Percentiles rank a stretch among this genome's conserved stretches.
phyloP scores from a whole-genome alignment of 2,888 invertebrate genomes.

The Pandemis cinnamomeana region DNA sequence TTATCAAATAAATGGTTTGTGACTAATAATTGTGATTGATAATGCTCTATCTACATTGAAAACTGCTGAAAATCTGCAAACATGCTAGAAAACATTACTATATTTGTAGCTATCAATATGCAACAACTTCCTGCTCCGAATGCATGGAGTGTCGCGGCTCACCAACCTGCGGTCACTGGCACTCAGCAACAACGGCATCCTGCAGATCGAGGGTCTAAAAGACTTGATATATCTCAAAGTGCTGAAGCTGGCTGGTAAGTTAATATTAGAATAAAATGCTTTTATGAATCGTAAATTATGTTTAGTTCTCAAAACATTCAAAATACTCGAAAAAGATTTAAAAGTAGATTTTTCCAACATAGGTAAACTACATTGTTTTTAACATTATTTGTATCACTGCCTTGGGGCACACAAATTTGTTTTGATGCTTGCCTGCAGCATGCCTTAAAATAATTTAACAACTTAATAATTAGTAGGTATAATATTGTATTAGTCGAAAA shows the following conservation, averaged over 20 bases:
- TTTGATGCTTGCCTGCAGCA: too few relatives aligned
- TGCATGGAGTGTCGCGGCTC: constrained; percentile 93
- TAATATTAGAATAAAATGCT: not conserved
- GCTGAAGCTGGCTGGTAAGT: constrained; percentile 88
- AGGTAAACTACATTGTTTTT: too few relatives aligned
- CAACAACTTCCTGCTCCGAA: constrained; percentile 93
- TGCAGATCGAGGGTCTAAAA: constrained; percentile 95
- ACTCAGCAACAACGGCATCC: constrained; percentile 93
- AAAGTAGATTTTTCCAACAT: too few relatives aligned
- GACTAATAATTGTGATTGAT: too few relatives aligned
- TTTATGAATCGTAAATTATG: too few relatives aligned
- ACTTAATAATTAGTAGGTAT: too few relatives aligned
- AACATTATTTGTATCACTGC: too few relatives aligned
- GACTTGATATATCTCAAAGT: constrained; percentile 92
- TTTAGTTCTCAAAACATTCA: too few relatives aligned
- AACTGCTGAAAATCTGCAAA: not conserved
- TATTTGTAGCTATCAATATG: constrained; percentile 90
- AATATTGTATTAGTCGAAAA: too few relatives aligned
- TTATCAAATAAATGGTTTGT: not conserved
- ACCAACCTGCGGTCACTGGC: constrained; percentile 92
- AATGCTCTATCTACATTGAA: not conserved
- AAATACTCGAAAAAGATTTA: too few relatives aligned
- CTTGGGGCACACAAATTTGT: too few relatives aligned
- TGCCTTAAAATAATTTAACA: too few relatives aligned
- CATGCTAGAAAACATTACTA: not conserved